A percentile compares a stretch with the other conserved stretches of the same genome.
Evolutionary conservation across 92 coral and sea anemone genomes (phyloP).

Genomic region (Epizoanthus scotinus): DNA sequence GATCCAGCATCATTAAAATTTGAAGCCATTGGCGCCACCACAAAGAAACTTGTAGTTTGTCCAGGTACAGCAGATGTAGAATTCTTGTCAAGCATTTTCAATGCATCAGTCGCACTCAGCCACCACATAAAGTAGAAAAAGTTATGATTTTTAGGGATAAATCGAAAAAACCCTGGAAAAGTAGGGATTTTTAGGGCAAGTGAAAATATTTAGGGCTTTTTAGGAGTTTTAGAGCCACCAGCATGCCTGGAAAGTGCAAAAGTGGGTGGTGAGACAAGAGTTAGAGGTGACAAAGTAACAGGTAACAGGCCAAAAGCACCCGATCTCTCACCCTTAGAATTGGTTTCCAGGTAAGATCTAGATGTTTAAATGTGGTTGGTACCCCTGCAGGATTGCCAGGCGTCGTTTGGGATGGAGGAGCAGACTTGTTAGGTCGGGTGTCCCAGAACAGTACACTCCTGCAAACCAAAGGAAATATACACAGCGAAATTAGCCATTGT

Average conservation of each 20-base stretch:
- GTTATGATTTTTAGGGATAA: too few species aligned
- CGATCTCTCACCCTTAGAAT: slow-evolving; percentile 69
- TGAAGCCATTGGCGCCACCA: too few species aligned
- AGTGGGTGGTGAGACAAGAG: background rate
- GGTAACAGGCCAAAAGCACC: background rate
- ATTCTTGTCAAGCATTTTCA: too few species aligned
- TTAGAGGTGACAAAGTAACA: background rate
- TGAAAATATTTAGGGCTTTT: too few species aligned
- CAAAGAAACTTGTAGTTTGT: too few species aligned
- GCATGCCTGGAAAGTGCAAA: background rate
- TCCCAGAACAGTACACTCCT: slow-evolving; percentile 95
- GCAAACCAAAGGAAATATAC: background rate
- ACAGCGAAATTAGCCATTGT: slow-evolving; percentile 1
- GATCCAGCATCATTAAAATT: too few species aligned
- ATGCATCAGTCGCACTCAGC: too few species aligned
- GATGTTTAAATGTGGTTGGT: slow-evolving; percentile 79
- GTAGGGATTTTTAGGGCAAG: too few species aligned
- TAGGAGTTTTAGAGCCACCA: too few species aligned
- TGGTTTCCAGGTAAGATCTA: slow-evolving; percentile 95
- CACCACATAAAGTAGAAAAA: too few species aligned
- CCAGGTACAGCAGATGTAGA: too few species aligned
- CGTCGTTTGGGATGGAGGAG: slow-evolving; percentile 78
- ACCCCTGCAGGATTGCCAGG: slow-evolving; percentile 72
- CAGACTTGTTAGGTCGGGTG: slow-evolving; percentile 93
- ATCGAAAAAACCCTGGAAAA: too few species aligned